A percentile compares a stretch with the other conserved stretches of the same genome.
phyloP scores from a whole-genome alignment of 2,797 vertebrate genomes.

The Todus mexicanus region DNA sequence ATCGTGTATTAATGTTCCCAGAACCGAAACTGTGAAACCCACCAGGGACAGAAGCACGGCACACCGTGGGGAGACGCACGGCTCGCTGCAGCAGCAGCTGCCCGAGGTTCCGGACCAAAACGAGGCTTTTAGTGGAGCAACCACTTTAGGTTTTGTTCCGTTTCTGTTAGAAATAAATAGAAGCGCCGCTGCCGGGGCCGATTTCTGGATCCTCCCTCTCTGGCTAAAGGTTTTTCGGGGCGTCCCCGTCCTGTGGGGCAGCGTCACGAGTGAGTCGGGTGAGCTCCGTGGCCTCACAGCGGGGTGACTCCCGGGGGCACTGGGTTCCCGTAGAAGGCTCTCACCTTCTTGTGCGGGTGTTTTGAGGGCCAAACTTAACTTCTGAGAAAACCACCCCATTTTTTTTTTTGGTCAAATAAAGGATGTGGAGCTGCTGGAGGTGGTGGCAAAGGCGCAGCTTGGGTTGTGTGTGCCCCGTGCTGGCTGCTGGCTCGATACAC shows the following conservation, averaged over 20 bases:
- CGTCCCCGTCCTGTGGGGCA: background rate
- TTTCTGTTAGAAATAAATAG: background rate
- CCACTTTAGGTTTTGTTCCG: fast-evolving
- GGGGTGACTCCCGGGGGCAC: too few species aligned
- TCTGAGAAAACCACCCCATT: background rate
- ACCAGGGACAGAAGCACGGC: fast-evolving
- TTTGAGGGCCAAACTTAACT: too few species aligned
- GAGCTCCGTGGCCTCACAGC: too few species aligned
- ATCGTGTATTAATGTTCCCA: too few species aligned
- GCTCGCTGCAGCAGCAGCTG: too few species aligned
- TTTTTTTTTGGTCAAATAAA: too few species aligned
- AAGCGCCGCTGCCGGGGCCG: background rate
- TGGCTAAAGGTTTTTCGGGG: too few species aligned
- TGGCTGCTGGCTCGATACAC: background rate
- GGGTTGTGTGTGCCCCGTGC: fast-evolving
- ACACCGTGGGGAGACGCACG: too few species aligned
- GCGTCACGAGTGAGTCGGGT: fast-evolving
- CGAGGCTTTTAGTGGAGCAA: background rate
- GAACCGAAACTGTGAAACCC: background rate
- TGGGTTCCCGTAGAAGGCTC: too few species aligned
- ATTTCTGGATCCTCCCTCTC: background rate
- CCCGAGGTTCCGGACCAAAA: background rate
- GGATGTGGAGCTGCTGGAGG: background rate
- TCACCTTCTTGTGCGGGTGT: too few species aligned
- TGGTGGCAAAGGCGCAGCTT: background rate